A percentile compares a stretch with the other conserved stretches of the same genome.
phyloP scores from a whole-genome alignment of 2,797 vertebrate species.

The Synaphobranchus kaupii region DNA sequence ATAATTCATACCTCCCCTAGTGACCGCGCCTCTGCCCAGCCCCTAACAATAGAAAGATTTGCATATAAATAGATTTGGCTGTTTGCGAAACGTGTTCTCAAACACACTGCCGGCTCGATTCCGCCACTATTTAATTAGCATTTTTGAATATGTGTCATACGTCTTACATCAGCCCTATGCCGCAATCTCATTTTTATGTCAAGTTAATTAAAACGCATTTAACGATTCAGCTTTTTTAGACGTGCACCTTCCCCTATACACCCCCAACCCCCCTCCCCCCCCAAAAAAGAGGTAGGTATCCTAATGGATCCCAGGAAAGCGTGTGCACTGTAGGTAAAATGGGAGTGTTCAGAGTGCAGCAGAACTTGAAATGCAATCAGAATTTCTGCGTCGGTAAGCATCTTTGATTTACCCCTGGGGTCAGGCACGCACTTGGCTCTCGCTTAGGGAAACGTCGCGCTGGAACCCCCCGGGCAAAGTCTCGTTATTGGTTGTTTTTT shows the following conservation, averaged over 20 bases:
- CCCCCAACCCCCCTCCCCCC: not conserved
- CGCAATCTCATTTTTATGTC: constrained; percentile 33
- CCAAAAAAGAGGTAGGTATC: not conserved
- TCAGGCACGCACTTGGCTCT: not conserved
- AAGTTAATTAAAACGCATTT: constrained; percentile 40
- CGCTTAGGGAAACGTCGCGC: constrained; percentile 24
- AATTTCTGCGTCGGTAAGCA: constrained; percentile 32
- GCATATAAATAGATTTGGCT: constrained; percentile 93
- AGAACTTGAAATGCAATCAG: constrained; percentile 43
- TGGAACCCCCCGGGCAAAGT: constrained; percentile 39
- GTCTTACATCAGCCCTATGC: constrained; percentile 14
- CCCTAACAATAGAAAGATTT: constrained; percentile 85
- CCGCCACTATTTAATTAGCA: constrained; percentile 32
- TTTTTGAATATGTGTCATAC: constrained; percentile 26
- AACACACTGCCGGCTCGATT: constrained; percentile 32
- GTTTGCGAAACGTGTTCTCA: constrained; percentile 72
- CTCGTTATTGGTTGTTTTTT: constrained; percentile 21
- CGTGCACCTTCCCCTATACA: constrained; percentile 29
- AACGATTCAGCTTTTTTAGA: constrained; percentile 34
- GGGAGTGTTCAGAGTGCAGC: constrained; percentile 13
- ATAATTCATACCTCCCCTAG: constrained; percentile 85
- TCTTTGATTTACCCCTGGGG: constrained; percentile 11
- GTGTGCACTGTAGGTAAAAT: constrained; percentile 31
- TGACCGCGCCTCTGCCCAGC: constrained; percentile 73
- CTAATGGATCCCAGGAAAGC: constrained; percentile 23